A percentile compares a stretch with the other conserved stretches of the same genome.
Evolutionary conservation across 2,888 invertebrate species (phyloP).

Genomic region (Caenorhabditis sinica): DNA sequence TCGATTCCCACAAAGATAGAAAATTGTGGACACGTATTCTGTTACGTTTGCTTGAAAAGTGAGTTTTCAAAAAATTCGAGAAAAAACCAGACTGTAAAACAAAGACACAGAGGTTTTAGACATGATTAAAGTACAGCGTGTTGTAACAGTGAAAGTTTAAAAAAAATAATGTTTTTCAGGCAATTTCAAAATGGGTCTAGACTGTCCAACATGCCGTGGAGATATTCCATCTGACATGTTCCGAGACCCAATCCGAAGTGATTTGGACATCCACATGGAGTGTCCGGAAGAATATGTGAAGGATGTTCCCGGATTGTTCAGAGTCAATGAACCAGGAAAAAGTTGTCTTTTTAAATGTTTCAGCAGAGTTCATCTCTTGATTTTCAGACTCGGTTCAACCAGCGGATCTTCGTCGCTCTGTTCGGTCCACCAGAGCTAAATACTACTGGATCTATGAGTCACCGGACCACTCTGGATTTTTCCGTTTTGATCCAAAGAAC

Average conservation of each 20-base stretch:
- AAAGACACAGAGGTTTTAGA: too few species aligned
- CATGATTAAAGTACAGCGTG: too few species aligned
- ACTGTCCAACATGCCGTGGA: constrained; percentile 45
- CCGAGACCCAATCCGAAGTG: constrained; percentile 1
- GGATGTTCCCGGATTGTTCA: constrained; percentile 19
- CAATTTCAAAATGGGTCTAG: constrained; percentile 35
- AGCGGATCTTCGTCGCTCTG: constrained; percentile 13
- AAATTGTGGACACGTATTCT: constrained; percentile 43
- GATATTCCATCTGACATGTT: background rate
- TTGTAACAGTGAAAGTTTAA: too few species aligned
- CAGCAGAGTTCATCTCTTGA: background rate
- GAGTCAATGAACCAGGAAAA: background rate
- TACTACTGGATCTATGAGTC: constrained; percentile 50
- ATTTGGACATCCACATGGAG: constrained; percentile 39
- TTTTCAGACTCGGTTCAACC: background rate
- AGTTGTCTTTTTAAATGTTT: background rate
- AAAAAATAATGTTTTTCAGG: constrained; percentile 20
- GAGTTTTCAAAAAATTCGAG: background rate
- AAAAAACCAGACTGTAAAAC: background rate
- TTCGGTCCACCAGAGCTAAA: constrained; percentile 2
- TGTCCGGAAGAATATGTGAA: constrained; percentile 41
- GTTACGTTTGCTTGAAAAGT: constrained; percentile 49
- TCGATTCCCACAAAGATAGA: constrained; percentile 22
- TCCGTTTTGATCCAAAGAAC: constrained; percentile 47
- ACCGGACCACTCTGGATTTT: too few species aligned